phyloP scores from a whole-genome alignment of 2,797 vertebrate species.

The Bradypodion pumilum region DNA sequence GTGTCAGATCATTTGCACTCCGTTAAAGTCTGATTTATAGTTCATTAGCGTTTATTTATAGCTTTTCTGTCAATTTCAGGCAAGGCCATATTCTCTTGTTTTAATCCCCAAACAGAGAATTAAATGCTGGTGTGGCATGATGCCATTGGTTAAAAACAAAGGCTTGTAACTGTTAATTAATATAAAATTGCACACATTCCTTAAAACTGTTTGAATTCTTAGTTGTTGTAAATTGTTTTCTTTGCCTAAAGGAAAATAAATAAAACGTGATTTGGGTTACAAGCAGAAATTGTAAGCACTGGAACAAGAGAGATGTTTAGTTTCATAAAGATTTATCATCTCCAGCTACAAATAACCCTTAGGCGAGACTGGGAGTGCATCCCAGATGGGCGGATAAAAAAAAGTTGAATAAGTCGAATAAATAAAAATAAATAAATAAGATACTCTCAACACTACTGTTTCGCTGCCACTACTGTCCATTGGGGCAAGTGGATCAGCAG shows the following conservation, averaged over 20 bases:
- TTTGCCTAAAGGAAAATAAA: conserved; percentile 12
- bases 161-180: neutral
- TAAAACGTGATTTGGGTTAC: neutral
- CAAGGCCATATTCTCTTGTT: conserved; percentile 50
- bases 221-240: neutral
- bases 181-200: neutral
- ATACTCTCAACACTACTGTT: neutral
- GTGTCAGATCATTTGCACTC: fast-evolving
- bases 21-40: conserved; percentile 14
- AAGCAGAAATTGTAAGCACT: neutral
- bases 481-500: neutral
- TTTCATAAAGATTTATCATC: neutral
- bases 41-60: conserved; percentile 49
- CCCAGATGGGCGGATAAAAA: no score
- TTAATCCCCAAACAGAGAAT: conserved; percentile 38
- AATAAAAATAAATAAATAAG: no score
- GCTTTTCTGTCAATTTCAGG: conserved; percentile 31
- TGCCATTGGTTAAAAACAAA: neutral
- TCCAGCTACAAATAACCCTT: neutral
- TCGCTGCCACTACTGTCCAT: neutral
- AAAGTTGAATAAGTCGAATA: no score
- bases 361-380: no score
- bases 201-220: conserved; percentile 1
- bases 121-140: neutral
- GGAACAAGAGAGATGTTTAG: neutral